Evolutionary conservation across 35 echinoderm and acorn worm genomes (phyloP), one percentile per base, ranked within the genome.

Genomic region (Diadema setosum): DNA sequence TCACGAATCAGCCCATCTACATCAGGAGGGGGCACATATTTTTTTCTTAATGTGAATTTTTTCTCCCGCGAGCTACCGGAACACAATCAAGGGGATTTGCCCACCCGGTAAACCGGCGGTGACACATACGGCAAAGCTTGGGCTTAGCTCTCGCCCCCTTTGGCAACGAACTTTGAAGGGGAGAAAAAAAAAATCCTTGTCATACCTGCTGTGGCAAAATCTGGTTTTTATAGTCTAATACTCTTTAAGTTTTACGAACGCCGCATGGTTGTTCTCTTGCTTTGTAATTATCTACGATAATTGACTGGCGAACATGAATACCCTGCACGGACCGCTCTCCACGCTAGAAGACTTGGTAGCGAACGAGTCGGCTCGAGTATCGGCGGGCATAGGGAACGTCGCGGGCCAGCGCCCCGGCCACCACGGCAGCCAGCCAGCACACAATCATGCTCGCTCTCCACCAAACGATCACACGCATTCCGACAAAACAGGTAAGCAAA

Each of bases 281-380:
- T 78, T 36, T 42, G 37, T 44, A 44, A 78, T 78, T n/a, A 78
- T 17, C 27, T 35, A 43, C 18, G 73, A 42, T 35, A 78, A 78
- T 78, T 78, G 37, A 78, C 44, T 41, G 44, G 73, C 5, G 2
- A 44, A 21, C 27, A 78, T 78, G 73, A 78, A 78, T 20, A 26
- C 27, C 3, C 40, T 78, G 25, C 73, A 78, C 15, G 73, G 73
- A 5, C 73, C 73, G 15, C 25, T 78, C 35, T 78, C 73, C 24
- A 78, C 73, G 37, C 44, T 78, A 78, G 73, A 78, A 78, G 73
- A 78, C 37, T 44, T 78, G 73, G 73, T 78, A 14, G 73, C 73
- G 9, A 78, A 21, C 39, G 73, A 78, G 44, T 39, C 73, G 35
- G 73, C 73, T 41, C 73, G 73, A 14, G 73, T 78, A 7, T 42